Evolutionary conservation across 30 jellyfish, hydroid and myxozoan genomes (phyloP), one percentile per base, ranked within the genome.

Genomic region (Turritopsis dohrnii): DNA sequence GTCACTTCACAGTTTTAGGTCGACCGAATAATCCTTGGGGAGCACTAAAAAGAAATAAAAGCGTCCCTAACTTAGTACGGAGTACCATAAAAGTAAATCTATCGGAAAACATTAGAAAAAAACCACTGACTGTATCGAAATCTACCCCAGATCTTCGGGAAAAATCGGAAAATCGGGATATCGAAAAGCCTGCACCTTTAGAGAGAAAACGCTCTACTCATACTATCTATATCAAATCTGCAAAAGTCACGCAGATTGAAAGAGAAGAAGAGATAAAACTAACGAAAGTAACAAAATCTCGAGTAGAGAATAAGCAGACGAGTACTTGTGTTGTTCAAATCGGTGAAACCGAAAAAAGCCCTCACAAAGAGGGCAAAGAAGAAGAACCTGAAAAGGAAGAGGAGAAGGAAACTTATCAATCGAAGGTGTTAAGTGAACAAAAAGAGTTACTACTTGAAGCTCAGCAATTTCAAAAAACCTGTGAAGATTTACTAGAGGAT

Each of bases 1-100:
- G 83, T 24, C 26, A n/a, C 7, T 74, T 74, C 24, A 74, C 83
- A 0, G 83, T 74, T 30, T 21, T 74, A 26, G 83, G 83, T 20
- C 83, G 83, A 9, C 83, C 83, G 16, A 26, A 26, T 24, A 74
- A 74, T 74, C 83, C 83, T 24, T 74, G 83, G 83, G 83, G 65
- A 13, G 83, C 9, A 21, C 65, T 74, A n/a, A 74, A 29, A 74
- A 16, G 83, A 9, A 29, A 29, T 22, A 74, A 74, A 4, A 74
- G 83, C 0, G 65, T 74, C 0, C 83, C 83, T n/a, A 69, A 69
- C 19, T 69, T 69, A 69, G 9, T 27, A 69, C 77, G 8, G 28
- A 1, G 19, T 69, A 69, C 28, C 22, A 69, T n/a, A n/a, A 23
- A 27, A 17, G 30, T 8, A 9, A 27, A n/a, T 69, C 19, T 69